A percentile compares a stretch with the other conserved stretches of the same genome.
Evolutionary conservation across 2,888 invertebrate genomes (phyloP).

Genomic region (Anagyrus pseudococci): DNA sequence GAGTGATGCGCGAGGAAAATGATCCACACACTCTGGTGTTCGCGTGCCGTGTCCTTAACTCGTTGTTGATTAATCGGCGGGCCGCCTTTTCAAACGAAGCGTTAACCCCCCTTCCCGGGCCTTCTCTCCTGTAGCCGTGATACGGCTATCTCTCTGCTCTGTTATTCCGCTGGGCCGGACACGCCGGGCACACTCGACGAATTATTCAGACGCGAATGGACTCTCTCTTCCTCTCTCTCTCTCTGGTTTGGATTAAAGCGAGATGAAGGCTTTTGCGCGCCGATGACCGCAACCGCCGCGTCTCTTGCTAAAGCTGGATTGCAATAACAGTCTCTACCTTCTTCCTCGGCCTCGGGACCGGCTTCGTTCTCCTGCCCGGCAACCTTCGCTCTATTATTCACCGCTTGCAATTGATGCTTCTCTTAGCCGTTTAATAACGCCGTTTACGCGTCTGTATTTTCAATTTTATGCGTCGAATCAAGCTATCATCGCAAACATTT

Average conservation of each 20-base stretch:
- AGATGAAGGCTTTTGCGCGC: slow-evolving; percentile 11
- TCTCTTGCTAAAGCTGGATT: not conserved
- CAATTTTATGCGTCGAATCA: too few species aligned
- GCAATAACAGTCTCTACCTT: slow-evolving; percentile 10
- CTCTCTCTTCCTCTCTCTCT: too few species aligned
- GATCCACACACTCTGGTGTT: too few species aligned
- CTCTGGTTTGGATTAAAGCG: slow-evolving; percentile 25
- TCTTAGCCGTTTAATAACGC: not conserved
- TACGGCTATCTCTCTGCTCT: slow-evolving; percentile 3
- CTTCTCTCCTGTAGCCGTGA: not conserved
- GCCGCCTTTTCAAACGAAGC: slow-evolving; percentile 13
- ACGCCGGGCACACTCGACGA: slow-evolving; percentile 6
- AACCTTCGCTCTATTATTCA: too few species aligned
- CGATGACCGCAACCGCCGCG: slow-evolving; percentile 14
- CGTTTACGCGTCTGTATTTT: not conserved
- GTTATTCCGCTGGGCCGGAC: slow-evolving; percentile 13
- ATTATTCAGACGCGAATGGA: slow-evolving; percentile 32
- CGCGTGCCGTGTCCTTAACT: slow-evolving; percentile 1
- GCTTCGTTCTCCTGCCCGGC: too few species aligned
- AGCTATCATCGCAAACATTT: too few species aligned
- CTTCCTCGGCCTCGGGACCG: too few species aligned
- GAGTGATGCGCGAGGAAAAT: too few species aligned
- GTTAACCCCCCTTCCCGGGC: not conserved
- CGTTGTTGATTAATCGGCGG: slow-evolving; percentile 24
- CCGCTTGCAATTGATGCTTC: too few species aligned